These are phyloP conservation scores for Andinoacara biseriatus DNA, from an alignment of 2,113 vertebrate genomes.

Conservation along the genomic window DNA sequence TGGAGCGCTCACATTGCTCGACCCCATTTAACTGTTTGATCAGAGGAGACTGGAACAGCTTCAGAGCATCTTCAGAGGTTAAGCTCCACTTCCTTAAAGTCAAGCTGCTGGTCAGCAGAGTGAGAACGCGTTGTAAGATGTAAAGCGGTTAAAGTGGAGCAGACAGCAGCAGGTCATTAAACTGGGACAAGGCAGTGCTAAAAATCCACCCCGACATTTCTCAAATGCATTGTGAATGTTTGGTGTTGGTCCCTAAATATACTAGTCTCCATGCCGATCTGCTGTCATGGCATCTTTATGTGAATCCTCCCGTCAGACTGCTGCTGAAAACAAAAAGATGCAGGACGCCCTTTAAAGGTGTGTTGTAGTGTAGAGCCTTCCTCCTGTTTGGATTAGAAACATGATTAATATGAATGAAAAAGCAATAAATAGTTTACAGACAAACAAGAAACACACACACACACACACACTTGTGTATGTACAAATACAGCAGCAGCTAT, in stretches of 20 bases:
- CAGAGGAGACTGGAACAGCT: conserved; percentile 29
- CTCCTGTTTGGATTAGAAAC: background rate
- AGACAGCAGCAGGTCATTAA: conserved; percentile 62
- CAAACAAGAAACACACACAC: background rate
- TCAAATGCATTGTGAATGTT: background rate
- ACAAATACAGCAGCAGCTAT: conserved; percentile 41
- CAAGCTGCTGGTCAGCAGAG: conserved; percentile 46
- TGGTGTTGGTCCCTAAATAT: background rate
- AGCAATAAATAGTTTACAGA: background rate
- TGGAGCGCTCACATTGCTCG: background rate
- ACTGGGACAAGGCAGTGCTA: conserved; percentile 51
- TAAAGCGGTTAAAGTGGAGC: conserved; percentile 61
- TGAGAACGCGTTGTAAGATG: conserved; percentile 35
- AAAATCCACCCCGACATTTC: conserved; percentile 11
- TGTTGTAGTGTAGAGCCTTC: background rate
- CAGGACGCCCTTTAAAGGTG: background rate
- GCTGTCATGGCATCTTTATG: background rate
- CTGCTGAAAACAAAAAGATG: background rate
- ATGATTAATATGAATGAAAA: background rate
- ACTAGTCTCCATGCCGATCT: background rate
- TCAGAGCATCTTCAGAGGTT: conserved; percentile 14
- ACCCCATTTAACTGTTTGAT: background rate
- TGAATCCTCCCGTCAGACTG: background rate
- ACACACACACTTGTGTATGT: conserved; percentile 7
- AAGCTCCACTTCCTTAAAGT: conserved; percentile 45